phyloP scores from a whole-genome alignment of 2,113 vertebrate genomes.

The Misgurnus anguillicaudatus region DNA sequence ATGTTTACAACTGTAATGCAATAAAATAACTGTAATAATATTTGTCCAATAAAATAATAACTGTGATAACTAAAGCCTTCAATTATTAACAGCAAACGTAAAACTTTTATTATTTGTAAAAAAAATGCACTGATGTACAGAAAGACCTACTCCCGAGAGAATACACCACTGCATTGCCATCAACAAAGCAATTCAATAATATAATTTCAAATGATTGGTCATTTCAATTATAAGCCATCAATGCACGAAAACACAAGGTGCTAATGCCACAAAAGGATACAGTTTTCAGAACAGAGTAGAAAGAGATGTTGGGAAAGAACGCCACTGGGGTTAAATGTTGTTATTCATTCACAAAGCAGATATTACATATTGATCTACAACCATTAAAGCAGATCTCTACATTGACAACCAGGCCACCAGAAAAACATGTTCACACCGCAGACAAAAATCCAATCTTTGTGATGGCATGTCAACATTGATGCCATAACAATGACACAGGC shows the following conservation, averaged over 20 bases:
- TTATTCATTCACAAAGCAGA: slow-evolving; percentile 43
- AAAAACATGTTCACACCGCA: slow-evolving; percentile 20
- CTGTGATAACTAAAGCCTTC: no score
- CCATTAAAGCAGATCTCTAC: slow-evolving; percentile 45
- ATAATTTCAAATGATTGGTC: neutral
- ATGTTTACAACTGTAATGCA: neutral
- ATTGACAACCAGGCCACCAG: slow-evolving; percentile 38
- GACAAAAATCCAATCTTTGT: neutral
- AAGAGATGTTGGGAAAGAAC: neutral
- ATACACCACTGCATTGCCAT: neutral
- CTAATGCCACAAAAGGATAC: neutral
- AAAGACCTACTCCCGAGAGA: neutral
- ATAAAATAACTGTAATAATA: no score
- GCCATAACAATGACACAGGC: no score
- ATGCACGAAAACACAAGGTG: neutral
- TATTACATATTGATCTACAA: slow-evolving; percentile 52
- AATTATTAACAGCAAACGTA: no score
- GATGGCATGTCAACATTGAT: neutral
- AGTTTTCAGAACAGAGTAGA: neutral
- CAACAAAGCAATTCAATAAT: neutral
- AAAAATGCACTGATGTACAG: neutral
- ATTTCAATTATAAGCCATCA: neutral
- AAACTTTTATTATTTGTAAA: neutral
- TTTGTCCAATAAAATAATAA: no score
- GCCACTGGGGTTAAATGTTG: neutral